Conservation (phyloP, 2,113 vertebrate species). For the Corythornis cristatus region DNA sequence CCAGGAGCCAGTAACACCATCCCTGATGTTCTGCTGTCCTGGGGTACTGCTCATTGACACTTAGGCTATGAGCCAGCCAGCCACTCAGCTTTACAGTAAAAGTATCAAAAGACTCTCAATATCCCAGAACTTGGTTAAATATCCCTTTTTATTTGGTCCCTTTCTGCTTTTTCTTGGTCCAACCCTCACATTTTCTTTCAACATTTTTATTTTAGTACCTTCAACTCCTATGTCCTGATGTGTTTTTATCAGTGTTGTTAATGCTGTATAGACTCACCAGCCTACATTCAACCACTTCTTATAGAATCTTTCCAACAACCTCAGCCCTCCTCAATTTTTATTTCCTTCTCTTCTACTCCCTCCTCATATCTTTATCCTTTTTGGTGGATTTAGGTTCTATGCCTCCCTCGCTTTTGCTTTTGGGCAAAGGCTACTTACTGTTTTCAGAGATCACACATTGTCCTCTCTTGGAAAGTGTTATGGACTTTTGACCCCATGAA, state of each 20-base stretch:
- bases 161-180: not conserved
- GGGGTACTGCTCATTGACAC: fast-evolving
- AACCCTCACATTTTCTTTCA: not conserved
- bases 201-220: not conserved
- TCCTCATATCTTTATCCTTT: not conserved
- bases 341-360: not conserved
- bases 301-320: not conserved
- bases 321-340: not conserved
- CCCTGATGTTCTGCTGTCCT: not conserved
- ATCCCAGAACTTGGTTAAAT: not conserved
- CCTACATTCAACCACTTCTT: not conserved
- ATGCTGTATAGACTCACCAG: not conserved
- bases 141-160: not conserved
- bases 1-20: not conserved
- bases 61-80: not conserved
- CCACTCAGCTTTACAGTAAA: not conserved
- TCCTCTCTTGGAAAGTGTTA: not conserved
- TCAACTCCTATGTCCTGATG: not conserved
- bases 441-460: not conserved
- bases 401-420: not conserved
- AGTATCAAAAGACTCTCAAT: not conserved
- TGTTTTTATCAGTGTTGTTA: not conserved
- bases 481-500: not conserved
- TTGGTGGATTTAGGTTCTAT: not conserved
- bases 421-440: not conserved